phyloP scores from a whole-genome alignment of 1,140 invertebrate genomes.

The Ooceraea biroi region DNA sequence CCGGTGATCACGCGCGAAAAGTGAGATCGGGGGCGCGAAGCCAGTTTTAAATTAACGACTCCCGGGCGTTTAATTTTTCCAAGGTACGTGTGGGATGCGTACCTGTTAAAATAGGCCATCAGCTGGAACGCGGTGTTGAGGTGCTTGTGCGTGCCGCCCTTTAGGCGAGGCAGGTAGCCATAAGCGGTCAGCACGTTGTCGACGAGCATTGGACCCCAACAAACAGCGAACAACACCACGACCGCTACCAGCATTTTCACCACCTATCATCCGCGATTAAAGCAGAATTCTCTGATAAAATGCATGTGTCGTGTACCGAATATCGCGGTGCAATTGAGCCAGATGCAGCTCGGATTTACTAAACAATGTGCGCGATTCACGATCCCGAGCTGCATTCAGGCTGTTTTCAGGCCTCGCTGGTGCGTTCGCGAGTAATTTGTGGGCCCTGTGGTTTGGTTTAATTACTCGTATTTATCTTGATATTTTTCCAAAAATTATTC shows the following conservation, averaged over 20 bases:
- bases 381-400: not conserved
- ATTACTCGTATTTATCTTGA: no score
- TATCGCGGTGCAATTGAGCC: not conserved
- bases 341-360: not conserved
- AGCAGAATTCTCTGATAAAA: not conserved
- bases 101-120: slow-evolving; percentile 91
- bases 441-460: no score
- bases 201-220: slow-evolving; percentile 90
- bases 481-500: no score
- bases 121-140: slow-evolving; percentile 89
- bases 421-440: not conserved
- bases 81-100: not conserved
- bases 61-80: not conserved
- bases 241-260: slow-evolving; percentile 91
- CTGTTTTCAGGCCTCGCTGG: not conserved
- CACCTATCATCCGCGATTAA: slow-evolving; percentile 85
- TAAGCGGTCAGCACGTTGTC: slow-evolving; percentile 90
- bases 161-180: slow-evolving; percentile 85
- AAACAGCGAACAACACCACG: slow-evolving; percentile 89
- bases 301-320: not conserved
- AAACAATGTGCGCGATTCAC: not conserved
- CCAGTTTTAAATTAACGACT: slow-evolving; percentile 38
- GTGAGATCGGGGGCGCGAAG: not conserved
- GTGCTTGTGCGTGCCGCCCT: slow-evolving; percentile 88
- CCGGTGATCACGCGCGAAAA: slow-evolving; percentile 7